Evolutionary conservation across 2,113 vertebrate species (phyloP).

Genomic region (Ceyx margarethae): DNA sequence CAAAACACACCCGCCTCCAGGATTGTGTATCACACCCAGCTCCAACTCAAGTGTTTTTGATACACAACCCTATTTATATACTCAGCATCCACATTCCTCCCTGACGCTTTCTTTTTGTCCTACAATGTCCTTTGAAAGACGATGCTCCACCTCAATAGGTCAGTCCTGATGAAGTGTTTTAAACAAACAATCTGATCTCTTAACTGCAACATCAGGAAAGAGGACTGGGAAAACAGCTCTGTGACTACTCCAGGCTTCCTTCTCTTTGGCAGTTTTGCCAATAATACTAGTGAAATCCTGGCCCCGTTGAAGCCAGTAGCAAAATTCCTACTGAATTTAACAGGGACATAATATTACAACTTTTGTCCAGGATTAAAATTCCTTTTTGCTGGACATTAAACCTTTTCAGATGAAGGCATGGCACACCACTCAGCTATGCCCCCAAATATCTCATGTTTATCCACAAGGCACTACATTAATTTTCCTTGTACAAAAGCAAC

Average conservation of each 20-base stretch:
- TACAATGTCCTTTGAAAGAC: neutral
- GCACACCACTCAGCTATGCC: neutral
- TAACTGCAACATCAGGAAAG: conserved; percentile 12
- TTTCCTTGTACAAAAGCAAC: neutral
- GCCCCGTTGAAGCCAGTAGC: neutral
- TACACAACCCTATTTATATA: neutral
- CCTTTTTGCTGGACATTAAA: neutral
- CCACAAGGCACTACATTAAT: neutral
- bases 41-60: neutral
- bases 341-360: conserved; percentile 9
- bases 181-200: conserved; percentile 12
- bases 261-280: neutral
- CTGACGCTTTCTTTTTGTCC: neutral
- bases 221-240: neutral
- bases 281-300: conserved; percentile 9
- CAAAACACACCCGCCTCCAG: neutral
- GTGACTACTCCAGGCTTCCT: conserved; percentile 5
- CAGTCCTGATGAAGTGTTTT: conserved; percentile 7
- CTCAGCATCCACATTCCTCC: conserved; percentile 7
- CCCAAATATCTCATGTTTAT: conserved; percentile 12
- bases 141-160: neutral
- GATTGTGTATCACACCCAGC: neutral
- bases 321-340: conserved; percentile 35
- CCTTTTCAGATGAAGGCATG: neutral
- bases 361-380: neutral